Evolutionary conservation across 2,888 invertebrate species (phyloP), one percentile per base, ranked within the genome.

Genomic region (Phymatocera aterrima): DNA sequence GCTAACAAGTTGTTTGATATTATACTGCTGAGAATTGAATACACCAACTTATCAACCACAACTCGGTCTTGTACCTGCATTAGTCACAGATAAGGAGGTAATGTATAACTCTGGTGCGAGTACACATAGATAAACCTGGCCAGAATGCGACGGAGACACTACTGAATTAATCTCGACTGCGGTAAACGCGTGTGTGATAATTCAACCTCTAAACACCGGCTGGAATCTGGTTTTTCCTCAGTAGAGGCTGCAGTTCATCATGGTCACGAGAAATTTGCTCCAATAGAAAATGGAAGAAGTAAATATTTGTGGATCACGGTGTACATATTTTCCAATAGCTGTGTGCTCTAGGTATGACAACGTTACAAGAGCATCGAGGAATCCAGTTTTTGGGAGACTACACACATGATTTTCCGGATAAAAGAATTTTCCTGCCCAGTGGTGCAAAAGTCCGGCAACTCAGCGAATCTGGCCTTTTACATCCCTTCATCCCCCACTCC

Each of bases 381-480:
- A 64, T 64, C 64, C 34, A 64, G 18, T 64, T 64, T 64, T 64
- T 64, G 64, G 64, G 34, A 64, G 64, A 64, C 64, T 64, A 34
- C 64, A 64, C 64, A 64, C 64, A 37, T 64, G 64, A 64, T 64
- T 64, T 64, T 64, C 37, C 37, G 64, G 64, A 64, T 64, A 64
- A 64, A 64, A 37, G 64, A 64, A 64, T 64, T 64, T 64, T 64
- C 64, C 64, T 64, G 64, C 37, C 37, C 64, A 64, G 64, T 64
- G 64, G 64, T 64, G 34, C 64, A 64, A 64, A 12, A 64, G 64
- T 64, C 64, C 64, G 64, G 64, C 64, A 64, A 64, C 64, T 64
- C 64, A 64, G 64, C 64, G 64, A 64, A 64, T 64, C 64, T 64
- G 64, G 64, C 64, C 64, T 64, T n/a, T 64, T 37, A 37, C 64